Base-by-base conservation (phyloP, 2,888 invertebrate genomes). In the Stenichneumon culpator region DNA sequence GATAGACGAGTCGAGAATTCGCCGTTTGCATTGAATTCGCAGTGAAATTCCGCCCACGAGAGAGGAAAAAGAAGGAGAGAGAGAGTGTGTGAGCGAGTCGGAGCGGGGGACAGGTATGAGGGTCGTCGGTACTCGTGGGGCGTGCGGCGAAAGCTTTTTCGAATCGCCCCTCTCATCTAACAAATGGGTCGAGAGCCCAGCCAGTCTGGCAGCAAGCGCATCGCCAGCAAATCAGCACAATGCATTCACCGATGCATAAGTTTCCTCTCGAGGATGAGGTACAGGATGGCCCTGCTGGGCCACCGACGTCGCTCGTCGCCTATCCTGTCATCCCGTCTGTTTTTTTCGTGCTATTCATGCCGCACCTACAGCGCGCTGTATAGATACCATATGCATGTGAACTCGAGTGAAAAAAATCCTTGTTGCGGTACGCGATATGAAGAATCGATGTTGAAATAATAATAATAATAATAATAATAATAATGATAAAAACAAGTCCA, bases 231-330 rank as follows among this genome's bases (percentile, higher is more conserved):
- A 88, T 86, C 80, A 65, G 87, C 81, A 91, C 91, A 91, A 91
- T 91, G 91, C 88, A 87, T 84, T 88, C 91, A 88, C 84, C 89
- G 88, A 87, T 86, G 88, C 89, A 90, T 89, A 90, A 91, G 86
- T 90, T 85, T 50, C 54, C 79, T 68, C 73, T 77, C 50, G 87
- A 88, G 87, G 86, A 89, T 86, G 87, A 89, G 83, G 83, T 47
- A 73, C 80, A 86, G 77, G 79, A 85, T 88, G 86, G 87, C 87
- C 86, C 83, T 85, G 87, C 89, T 81, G 68, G 63, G 65, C 52
- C 32, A 69, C 65, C 74, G 25, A 69, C 75, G 50, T 72, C 28
- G 72, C 22, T 68, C 9, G 57, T 78, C 54, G 22, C 69, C 65
- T 63, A 25, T 73, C 63, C 36, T 47, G 69, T 44, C 47, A 50